phyloP scores from a whole-genome alignment of 2,888 invertebrate species.

The Patella depressa region DNA sequence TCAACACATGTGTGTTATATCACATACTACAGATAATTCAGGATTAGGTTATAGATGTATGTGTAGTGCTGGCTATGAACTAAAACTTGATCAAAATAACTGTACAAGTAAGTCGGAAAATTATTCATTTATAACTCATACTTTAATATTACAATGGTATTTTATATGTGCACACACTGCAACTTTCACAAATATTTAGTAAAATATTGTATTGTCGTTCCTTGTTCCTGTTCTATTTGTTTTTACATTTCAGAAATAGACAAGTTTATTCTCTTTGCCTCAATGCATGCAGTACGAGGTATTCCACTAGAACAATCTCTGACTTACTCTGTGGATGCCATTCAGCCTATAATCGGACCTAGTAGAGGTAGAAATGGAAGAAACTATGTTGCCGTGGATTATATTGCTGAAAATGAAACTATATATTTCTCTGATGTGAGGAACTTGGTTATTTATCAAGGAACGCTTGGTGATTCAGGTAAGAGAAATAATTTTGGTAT shows the following conservation, averaged over 20 bases:
- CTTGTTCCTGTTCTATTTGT: neutral
- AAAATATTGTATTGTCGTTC: neutral
- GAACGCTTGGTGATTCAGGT: constrained; percentile 89
- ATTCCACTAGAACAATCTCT: constrained; percentile 70
- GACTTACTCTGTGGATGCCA: constrained; percentile 81
- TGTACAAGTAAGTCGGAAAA: constrained; percentile 76
- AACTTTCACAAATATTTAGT: too few relatives aligned
- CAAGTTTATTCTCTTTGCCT: constrained; percentile 95
- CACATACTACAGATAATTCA: constrained; percentile 75
- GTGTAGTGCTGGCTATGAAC: constrained; percentile 88
- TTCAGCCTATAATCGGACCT: constrained; percentile 85
- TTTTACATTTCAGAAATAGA: constrained; percentile 76
- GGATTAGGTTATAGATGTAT: constrained; percentile 86
- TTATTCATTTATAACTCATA: too few relatives aligned
- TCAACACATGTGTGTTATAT: constrained; percentile 94
- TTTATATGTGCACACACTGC: too few relatives aligned
- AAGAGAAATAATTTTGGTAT: constrained; percentile 73
- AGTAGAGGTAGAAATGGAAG: constrained; percentile 81
- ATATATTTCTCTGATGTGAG: constrained; percentile 98
- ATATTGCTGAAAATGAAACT: constrained; percentile 87
- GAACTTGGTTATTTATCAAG: constrained; percentile 69
- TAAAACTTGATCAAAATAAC: constrained; percentile 82
- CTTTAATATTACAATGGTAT: too few relatives aligned
- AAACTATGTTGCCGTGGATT: constrained; percentile 94
- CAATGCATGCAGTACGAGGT: constrained; percentile 95